These are phyloP conservation scores for Anthrax anthrax DNA, from an alignment of 2,888 invertebrate species.

Conservation along the genomic window DNA sequence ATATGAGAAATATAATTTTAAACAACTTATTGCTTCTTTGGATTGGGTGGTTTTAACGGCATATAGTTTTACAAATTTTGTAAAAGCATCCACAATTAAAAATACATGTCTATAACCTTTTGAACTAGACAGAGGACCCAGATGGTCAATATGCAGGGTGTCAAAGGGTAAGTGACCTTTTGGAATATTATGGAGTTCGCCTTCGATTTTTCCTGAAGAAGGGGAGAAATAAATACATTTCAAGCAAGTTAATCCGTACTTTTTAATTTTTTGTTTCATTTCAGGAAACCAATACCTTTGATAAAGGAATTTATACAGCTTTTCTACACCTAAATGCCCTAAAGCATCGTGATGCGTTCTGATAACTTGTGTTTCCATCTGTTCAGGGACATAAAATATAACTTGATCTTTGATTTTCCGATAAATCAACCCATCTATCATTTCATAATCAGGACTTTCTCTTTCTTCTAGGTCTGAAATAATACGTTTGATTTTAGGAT, in stretches of 20 bases:
- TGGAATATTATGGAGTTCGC: slow-evolving; percentile 6
- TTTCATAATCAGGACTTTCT: slow-evolving; percentile 4
- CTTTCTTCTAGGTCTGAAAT: slow-evolving; percentile 9
- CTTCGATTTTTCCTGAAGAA: slow-evolving; percentile 15
- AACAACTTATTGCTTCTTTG: no score
- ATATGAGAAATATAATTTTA: no score
- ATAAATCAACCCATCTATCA: background rate
- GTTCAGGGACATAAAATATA: background rate
- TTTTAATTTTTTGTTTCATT: background rate
- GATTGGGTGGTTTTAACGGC: no score
- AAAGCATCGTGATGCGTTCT: no score
- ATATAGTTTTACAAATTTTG: no score
- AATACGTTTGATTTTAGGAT: slow-evolving; percentile 13
- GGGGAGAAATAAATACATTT: slow-evolving; percentile 8
- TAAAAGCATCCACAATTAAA: slow-evolving; percentile 19
- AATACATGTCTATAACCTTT: slow-evolving; percentile 19
- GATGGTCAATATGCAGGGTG: no score
- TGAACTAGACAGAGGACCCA: no score
- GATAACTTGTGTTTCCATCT: background rate
- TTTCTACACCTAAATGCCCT: background rate
- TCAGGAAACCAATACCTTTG: background rate
- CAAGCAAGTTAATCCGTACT: background rate
- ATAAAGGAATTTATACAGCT: slow-evolving; percentile 2
- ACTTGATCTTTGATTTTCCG: background rate
- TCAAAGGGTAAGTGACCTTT: slow-evolving; percentile 26